These are phyloP conservation scores for Leptopilina boulardi DNA, from an alignment of 1,140 invertebrate species.

Conservation along the genomic window DNA sequence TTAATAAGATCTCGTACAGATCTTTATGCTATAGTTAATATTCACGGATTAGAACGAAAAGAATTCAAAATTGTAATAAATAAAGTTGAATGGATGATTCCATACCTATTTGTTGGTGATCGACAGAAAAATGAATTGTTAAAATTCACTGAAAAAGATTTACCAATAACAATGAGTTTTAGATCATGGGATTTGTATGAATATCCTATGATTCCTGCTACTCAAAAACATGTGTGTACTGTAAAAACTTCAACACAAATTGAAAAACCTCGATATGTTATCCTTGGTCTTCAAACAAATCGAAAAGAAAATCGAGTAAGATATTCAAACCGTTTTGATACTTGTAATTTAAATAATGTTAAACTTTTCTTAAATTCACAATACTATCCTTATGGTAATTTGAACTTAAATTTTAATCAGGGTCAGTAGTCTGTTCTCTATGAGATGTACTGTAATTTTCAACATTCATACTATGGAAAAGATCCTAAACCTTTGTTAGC, in stretches of 20 bases:
- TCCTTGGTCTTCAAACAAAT: conserved; percentile 54
- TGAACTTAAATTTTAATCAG: conserved; percentile 30
- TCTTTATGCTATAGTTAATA: not conserved
- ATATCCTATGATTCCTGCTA: conserved; percentile 59
- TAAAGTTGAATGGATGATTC: conserved; percentile 51
- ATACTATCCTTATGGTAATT: conserved; percentile 38
- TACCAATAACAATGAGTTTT: conserved; percentile 58
- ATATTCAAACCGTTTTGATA: conserved; percentile 53
- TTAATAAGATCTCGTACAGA: not conserved
- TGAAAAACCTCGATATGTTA: conserved; percentile 54
- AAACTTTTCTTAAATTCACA: conserved; percentile 43
- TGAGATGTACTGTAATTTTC: conserved; percentile 31
- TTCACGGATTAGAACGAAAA: not conserved
- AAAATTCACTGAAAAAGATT: conserved; percentile 53
- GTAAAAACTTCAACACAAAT: conserved; percentile 49
- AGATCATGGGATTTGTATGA: conserved; percentile 64
- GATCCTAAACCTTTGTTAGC: not conserved
- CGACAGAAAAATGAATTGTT: conserved; percentile 47
- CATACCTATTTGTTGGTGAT: conserved; percentile 48
- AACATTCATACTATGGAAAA: conserved; percentile 3
- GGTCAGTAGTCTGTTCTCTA: conserved; percentile 37
- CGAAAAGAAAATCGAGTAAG: conserved; percentile 40
- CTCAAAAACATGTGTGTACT: conserved; percentile 52
- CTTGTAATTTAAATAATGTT: conserved; percentile 43
- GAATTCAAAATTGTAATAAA: conserved; percentile 46